A percentile compares a stretch with the other conserved stretches of the same genome.
Evolutionary conservation across 2,797 vertebrate genomes (phyloP).

Genomic region (Arnoldichthys spilopterus): DNA sequence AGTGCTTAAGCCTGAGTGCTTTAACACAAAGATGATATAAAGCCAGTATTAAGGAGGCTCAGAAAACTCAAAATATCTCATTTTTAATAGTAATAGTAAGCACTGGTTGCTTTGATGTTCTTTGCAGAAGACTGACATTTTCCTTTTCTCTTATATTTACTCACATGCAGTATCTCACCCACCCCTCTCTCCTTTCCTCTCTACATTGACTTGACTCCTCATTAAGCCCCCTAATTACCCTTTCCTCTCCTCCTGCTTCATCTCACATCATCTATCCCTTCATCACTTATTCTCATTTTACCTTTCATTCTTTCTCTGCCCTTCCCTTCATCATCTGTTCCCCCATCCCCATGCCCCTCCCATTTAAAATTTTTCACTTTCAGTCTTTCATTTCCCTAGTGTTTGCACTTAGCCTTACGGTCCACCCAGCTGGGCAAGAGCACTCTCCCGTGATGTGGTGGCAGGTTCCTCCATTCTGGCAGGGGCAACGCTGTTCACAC

Average conservation of each 20-base stretch:
- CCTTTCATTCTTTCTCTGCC: slow-evolving; percentile 21
- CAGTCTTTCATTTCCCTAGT: background rate
- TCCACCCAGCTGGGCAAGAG: slow-evolving; percentile 94
- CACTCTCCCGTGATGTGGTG: slow-evolving; percentile 98
- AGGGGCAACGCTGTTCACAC: slow-evolving; percentile 95
- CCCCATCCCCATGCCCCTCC: slow-evolving; percentile 10
- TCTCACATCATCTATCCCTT: slow-evolving; percentile 29
- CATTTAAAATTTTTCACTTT: slow-evolving; percentile 13
- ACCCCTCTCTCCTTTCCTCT: slow-evolving; percentile 28
- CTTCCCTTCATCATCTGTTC: slow-evolving; percentile 29
- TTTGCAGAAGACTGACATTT: slow-evolving; percentile 19
- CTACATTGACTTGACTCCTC: slow-evolving; percentile 44
- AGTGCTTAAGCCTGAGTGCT: slow-evolving; percentile 18
- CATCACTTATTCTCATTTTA: slow-evolving; percentile 14
- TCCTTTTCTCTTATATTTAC: slow-evolving; percentile 13
- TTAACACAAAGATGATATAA: slow-evolving; percentile 42
- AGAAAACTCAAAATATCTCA: slow-evolving; percentile 34
- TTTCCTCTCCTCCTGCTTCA: slow-evolving; percentile 30
- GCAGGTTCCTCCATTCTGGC: slow-evolving; percentile 94
- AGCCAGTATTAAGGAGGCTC: slow-evolving; percentile 41
- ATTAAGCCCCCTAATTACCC: slow-evolving; percentile 47
- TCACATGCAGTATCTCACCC: slow-evolving; percentile 32
- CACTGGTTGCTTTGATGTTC: slow-evolving; percentile 13
- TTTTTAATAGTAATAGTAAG: slow-evolving; percentile 41
- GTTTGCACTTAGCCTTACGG: slow-evolving; percentile 75